phyloP scores from a whole-genome alignment of 2,797 vertebrate genomes.

The Siniperca obscura region DNA sequence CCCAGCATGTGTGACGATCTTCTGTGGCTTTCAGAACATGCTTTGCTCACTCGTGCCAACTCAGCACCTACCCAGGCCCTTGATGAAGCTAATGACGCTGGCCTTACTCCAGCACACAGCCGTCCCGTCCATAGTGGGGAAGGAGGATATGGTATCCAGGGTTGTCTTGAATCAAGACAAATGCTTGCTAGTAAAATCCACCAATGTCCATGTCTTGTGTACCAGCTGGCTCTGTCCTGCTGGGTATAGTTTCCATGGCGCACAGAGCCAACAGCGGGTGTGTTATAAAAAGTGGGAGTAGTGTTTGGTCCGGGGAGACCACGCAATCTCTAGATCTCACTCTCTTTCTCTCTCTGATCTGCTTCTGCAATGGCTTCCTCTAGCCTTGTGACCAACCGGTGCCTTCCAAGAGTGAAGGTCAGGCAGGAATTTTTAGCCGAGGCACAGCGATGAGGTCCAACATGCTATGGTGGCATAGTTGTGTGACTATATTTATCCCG shows the following conservation, averaged over 20 bases:
- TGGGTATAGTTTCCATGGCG: conserved; percentile 73
- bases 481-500: conserved; percentile 95
- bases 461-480: conserved; percentile 87
- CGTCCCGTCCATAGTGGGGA: conserved; percentile 90
- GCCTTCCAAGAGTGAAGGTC: conserved; percentile 90
- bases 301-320: conserved; percentile 60
- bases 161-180: conserved; percentile 58
- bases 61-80: conserved; percentile 90
- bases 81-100: conserved; percentile 95
- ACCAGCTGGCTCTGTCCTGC: conserved; percentile 61
- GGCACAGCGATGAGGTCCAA: conserved; percentile 89
- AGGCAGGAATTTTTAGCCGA: conserved; percentile 94
- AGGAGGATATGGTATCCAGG: conserved; percentile 74
- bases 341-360: conserved; percentile 32
- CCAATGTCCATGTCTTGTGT: conserved; percentile 61
- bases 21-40: conserved; percentile 51
- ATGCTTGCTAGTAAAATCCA: conserved; percentile 62
- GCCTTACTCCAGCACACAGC: conserved; percentile 94
- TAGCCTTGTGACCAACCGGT: conserved; percentile 83
- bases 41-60: conserved; percentile 39
- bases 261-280: conserved; percentile 55
- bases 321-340: conserved; percentile 46
- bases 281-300: conserved; percentile 70
- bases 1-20: conserved; percentile 51
- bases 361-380: conserved; percentile 69